Conservation (phyloP, 2,113 vertebrate species). For the Lepidothrix coronata region DNA sequence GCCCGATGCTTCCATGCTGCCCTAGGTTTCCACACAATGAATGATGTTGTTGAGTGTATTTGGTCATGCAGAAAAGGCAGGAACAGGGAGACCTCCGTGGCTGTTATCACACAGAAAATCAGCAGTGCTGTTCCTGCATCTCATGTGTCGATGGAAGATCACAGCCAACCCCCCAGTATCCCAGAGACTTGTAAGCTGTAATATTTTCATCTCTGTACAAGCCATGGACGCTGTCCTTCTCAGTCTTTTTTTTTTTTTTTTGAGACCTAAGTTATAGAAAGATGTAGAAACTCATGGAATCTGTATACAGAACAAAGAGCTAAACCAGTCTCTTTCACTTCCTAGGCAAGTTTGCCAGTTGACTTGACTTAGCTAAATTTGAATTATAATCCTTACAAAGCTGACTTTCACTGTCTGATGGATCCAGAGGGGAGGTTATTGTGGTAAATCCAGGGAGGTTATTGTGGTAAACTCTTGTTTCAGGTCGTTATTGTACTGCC, state of each 20-base stretch:
- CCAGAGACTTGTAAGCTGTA: neutral
- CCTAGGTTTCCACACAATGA: neutral
- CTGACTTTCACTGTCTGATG: neutral
- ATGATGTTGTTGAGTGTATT: neutral
- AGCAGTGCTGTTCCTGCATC: neutral
- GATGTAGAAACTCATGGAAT: neutral
- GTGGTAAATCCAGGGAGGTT: neutral
- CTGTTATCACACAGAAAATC: neutral
- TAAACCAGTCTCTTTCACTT: neutral
- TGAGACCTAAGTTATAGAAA: neutral
- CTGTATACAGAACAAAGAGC: neutral
- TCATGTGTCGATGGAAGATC: neutral
- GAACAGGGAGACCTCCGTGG: accelerated
- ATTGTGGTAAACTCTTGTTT: neutral
- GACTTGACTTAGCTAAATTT: neutral
- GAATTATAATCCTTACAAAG: neutral
- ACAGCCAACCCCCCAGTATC: neutral
- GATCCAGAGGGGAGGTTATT: neutral
- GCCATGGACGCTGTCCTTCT: neutral
- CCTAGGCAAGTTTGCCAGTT: neutral
- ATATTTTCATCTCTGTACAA: neutral
- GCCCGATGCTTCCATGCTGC: neutral
- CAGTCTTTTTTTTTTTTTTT: neutral
- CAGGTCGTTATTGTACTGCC: neutral
- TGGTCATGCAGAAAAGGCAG: neutral